Percentiles rank a stretch among this genome's conserved stretches.
Evolutionary conservation across 2,797 vertebrate species (phyloP).

Genomic region (Etheostoma perlongum): DNA sequence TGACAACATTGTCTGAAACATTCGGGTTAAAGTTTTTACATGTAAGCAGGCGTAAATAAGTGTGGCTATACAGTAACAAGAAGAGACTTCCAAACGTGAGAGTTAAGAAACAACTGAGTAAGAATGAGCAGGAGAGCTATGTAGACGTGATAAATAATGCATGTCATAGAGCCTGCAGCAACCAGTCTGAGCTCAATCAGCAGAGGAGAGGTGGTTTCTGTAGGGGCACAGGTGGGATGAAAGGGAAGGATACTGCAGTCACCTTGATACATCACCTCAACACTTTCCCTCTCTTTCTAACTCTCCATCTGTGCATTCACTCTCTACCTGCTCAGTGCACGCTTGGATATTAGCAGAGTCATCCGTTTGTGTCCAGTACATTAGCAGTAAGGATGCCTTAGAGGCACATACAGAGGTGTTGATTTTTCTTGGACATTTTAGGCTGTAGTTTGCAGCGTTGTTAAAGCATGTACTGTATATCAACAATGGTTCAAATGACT

Average conservation of each 20-base stretch:
- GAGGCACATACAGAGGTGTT: not conserved
- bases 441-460: not conserved
- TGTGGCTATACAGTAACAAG: conserved; percentile 2
- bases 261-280: conserved; percentile 64
- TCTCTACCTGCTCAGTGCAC: conserved; percentile 4
- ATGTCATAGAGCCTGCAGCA: conserved; percentile 60
- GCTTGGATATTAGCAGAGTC: conserved; percentile 15
- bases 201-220: conserved; percentile 45
- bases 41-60: conserved; percentile 37
- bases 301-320: conserved; percentile 35
- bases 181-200: conserved; percentile 54
- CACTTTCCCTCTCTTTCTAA: conserved; percentile 4
- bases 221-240: conserved; percentile 69
- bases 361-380: conserved; percentile 15
- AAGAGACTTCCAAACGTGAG: conserved; percentile 15
- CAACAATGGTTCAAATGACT: not conserved
- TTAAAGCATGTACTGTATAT: not conserved
- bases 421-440: not conserved
- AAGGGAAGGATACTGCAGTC: conserved; percentile 65
- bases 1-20: conserved; percentile 21
- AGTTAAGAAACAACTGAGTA: conserved; percentile 34
- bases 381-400: not conserved
- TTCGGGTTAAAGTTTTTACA: conserved; percentile 37
- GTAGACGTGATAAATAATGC: conserved; percentile 76
- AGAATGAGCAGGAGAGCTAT: conserved; percentile 46